Evolutionary conservation across 1,140 invertebrate genomes (phyloP), one percentile per base, ranked within the genome.

Genomic region (Euura saliciscinereae): DNA sequence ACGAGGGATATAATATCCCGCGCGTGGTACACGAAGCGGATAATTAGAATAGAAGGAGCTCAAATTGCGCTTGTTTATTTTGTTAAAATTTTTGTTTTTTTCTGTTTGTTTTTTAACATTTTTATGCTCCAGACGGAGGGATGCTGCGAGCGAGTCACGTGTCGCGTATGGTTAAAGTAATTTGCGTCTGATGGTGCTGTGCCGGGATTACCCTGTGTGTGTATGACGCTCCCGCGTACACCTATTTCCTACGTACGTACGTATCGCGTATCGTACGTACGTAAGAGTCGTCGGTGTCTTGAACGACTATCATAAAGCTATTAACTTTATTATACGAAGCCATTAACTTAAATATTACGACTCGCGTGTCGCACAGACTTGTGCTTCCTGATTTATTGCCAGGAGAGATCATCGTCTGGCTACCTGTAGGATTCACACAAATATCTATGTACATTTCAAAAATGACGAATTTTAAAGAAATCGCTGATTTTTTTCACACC

Each of bases 281-380:
- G 51, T 59, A 6, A 59, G 51, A 28, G 28, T 28, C 28, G 28
- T n/a, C 51, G 51, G 78, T 82, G 79, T 79, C 79, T 78, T 80
- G 79, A 80, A 83, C 77, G 79, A 83, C 84, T 85, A 85, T 85
- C 84, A 85, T 85, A 84, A 85, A 86, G 83, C 84, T 79, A 86
- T 86, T 86, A 85, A 86, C 83, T 86, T 86, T 86, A 85, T 86
- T 86, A 82, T 83, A 84, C 83, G 73, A 80, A 82, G 83, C 82
- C 81, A 84, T 86, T 85, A 85, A 85, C 82, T 84, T 82, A 85
- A 85, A 84, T 86, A 85, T 85, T 86, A 84, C 84, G 82, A 84
- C 82, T 85, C 80, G 81, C 85, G 84, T 85, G 84, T 85, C 84
- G 80, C 79, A 79, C 78, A 74, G 77, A 78, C 83, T 80, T 78